Base-by-base conservation (phyloP, 2,113 vertebrate species). In the Grallaria varia region DNA sequence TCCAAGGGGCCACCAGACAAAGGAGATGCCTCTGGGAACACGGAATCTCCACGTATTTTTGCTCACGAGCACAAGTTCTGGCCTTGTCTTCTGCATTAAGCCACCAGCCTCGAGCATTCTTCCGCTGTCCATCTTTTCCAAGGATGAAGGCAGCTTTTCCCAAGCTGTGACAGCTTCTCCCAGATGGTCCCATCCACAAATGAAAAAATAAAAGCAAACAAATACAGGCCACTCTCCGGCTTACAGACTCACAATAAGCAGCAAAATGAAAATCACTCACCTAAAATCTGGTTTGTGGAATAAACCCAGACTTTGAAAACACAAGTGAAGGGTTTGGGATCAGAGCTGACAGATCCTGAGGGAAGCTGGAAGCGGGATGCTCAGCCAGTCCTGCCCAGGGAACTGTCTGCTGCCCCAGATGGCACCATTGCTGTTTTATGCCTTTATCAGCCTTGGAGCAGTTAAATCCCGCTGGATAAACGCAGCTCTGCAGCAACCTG, bases 51-150 rank as follows among this genome's bases (percentile, higher is more conserved):
- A 28, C 15, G 2, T 45, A 25, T 20, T 62, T 84, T 84, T 60
- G 0, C 58, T 49, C 50, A 6, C 0, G 1, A 31, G 72, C 73
- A 15, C 66, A 22, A 10, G 31, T n/a, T 17, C 84, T 7, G 5
- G n/a, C 35, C 27, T 35, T 3, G 4, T 1, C 2, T 17, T 44
- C 59, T 16, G 45, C 20, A 6, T 4, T 4, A 6, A 40, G 6
- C 16, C 18, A 58, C 79, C 79, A 3, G 33, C 31, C 56, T 75
- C 8, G 0, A 87, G 88, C 78, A 35, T 37, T 85, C 49, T 63
- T 73, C 44, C 3, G 0, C 78, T 2, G 4, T 0, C 47, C 44
- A 52, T 20, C 33, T 49, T 18, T 11, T 2, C 82, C 31, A 22
- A 59, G n/a, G 67, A 31, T 31, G 9, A 66, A 60, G 53, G 37